phyloP scores from a whole-genome alignment of 2,113 vertebrate genomes.

The Tyto alba region DNA sequence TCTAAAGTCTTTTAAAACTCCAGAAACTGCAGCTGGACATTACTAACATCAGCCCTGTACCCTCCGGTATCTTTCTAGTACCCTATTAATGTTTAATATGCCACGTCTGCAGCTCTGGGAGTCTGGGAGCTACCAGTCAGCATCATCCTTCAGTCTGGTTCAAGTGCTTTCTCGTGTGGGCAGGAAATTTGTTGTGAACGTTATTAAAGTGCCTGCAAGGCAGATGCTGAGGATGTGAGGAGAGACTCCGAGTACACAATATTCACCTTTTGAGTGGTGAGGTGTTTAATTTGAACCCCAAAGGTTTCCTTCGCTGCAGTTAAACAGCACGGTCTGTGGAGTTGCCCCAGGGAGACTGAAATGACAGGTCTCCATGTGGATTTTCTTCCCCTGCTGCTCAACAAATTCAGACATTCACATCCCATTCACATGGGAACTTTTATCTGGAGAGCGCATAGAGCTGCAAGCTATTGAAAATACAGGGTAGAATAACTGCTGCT shows the following conservation, averaged over 20 bases:
- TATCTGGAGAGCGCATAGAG: neutral
- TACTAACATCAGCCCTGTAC: neutral
- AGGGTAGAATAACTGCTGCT: neutral
- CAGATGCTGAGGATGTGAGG: fast-evolving
- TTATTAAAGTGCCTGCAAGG: neutral
- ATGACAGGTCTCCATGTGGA: neutral
- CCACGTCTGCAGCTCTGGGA: neutral
- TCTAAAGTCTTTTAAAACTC: neutral
- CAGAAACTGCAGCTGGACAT: neutral
- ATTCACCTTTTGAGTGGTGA: neutral
- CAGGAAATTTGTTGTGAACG: neutral
- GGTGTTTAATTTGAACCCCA: neutral
- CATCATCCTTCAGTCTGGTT: neutral
- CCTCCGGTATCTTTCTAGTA: neutral
- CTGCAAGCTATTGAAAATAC: neutral
- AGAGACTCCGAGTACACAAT: neutral
- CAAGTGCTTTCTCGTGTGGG: neutral
- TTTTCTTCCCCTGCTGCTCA: neutral
- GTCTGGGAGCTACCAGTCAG: neutral
- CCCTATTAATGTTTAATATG: fast-evolving
- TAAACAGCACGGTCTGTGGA: fast-evolving
- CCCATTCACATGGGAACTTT: neutral
- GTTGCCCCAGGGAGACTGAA: neutral
- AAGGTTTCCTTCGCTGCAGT: neutral
- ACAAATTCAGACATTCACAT: neutral